Conservation (phyloP, 1,140 invertebrate genomes). For the Bombus impatiens region DNA sequence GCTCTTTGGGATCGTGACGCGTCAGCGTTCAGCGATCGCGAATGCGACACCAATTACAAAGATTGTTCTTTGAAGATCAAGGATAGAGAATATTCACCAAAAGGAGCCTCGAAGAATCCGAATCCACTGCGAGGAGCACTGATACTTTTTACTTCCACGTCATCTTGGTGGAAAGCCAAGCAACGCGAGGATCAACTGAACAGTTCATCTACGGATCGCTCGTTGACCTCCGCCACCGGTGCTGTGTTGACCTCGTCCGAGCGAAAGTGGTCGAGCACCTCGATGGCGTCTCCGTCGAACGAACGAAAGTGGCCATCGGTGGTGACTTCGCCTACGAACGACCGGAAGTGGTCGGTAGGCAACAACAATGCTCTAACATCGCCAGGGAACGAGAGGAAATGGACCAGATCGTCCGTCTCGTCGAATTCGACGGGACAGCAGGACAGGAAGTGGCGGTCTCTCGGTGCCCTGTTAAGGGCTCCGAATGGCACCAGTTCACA, state of each 20-base stretch:
- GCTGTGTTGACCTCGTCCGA: constrained; percentile 42
- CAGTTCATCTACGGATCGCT: constrained; percentile 11
- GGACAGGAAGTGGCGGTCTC: constrained; percentile 81
- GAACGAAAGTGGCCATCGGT: constrained; percentile 74
- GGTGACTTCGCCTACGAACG: constrained; percentile 71
- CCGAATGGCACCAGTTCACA: constrained; percentile 63
- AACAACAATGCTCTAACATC: constrained; percentile 61
- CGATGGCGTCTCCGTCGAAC: constrained; percentile 74
- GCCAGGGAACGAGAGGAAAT: constrained; percentile 73
- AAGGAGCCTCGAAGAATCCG: constrained; percentile 71
- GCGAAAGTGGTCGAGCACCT: constrained; percentile 60
- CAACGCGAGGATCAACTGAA: constrained; percentile 76
- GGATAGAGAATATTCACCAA: constrained; percentile 64
- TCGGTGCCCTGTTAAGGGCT: constrained; percentile 81
- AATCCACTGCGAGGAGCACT: constrained; percentile 76
- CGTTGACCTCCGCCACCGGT: background rate
- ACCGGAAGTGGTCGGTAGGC: constrained; percentile 75
- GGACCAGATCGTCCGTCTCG: constrained; percentile 73
- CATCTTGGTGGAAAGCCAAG: constrained; percentile 80
- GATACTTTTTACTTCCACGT: constrained; percentile 79
- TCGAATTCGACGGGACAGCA: constrained; percentile 71
- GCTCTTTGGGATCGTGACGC: constrained; percentile 65
- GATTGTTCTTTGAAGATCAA: constrained; percentile 64
- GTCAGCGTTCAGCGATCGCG: constrained; percentile 71
- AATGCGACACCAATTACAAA: constrained; percentile 68